A percentile compares a stretch with the other conserved stretches of the same genome.
Conservation (phyloP, 2,888 invertebrate species). For the Drosophila multiciliata region DNA sequence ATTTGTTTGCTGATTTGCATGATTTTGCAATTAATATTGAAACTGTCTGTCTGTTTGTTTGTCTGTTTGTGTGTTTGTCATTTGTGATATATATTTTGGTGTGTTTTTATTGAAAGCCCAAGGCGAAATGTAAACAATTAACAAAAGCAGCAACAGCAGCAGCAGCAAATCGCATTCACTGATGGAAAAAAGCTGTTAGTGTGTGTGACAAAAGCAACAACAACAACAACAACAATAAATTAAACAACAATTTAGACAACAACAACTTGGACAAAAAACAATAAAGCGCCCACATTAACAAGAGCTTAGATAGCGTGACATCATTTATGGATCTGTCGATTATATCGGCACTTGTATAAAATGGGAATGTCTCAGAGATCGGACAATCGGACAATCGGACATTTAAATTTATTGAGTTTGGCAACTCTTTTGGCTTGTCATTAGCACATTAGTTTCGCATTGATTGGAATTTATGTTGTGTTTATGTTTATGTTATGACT, state of each 20-base stretch:
- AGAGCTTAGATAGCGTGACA: conserved; percentile 63
- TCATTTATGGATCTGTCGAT: conserved; percentile 53
- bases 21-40: conserved; percentile 77
- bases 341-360: conserved; percentile 15
- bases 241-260: conserved; percentile 13
- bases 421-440: conserved; percentile 62
- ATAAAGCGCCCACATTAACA: conserved; percentile 68
- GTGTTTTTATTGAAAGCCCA: conserved; percentile 67
- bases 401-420: conserved; percentile 54
- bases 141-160: conserved; percentile 41
- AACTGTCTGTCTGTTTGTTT: conserved; percentile 4
- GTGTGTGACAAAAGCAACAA: conserved; percentile 19
- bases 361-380: conserved; percentile 3
- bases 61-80: conserved; percentile 54
- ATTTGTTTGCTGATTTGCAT: conserved; percentile 68
- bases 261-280: conserved; percentile 20
- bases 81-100: conserved; percentile 65
- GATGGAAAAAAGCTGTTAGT: conserved; percentile 72
- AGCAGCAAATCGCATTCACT: conserved; percentile 33
- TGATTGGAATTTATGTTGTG: conserved; percentile 79
- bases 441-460: conserved; percentile 69
- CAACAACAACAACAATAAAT: conserved; percentile 11
- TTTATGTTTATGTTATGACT: conserved; percentile 66
- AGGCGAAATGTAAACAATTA: conserved; percentile 74
- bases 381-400: not conserved